Evolutionary conservation across 2,113 vertebrate species (phyloP).

Genomic region (Crotalus horridus): DNA sequence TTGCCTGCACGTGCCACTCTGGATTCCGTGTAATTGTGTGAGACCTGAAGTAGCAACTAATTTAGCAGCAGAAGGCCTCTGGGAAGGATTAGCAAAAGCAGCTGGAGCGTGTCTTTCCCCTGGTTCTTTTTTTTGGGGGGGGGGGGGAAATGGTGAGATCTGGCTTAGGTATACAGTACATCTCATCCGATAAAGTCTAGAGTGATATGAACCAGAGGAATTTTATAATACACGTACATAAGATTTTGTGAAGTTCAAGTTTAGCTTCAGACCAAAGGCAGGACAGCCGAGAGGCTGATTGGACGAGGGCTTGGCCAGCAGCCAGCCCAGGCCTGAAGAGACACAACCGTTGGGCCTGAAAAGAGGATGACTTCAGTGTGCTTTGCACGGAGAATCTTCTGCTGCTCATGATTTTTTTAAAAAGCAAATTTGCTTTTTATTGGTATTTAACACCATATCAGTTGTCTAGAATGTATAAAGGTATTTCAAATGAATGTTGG

Average conservation of each 20-base stretch:
- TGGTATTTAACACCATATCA: background rate
- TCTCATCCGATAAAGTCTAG: background rate
- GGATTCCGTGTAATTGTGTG: background rate
- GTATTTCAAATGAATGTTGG: background rate
- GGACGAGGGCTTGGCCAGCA: background rate
- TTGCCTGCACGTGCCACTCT: background rate
- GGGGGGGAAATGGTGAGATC: background rate
- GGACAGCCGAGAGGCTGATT: background rate
- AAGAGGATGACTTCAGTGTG: background rate
- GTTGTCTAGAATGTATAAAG: background rate
- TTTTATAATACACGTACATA: background rate
- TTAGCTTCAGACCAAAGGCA: rapidly evolving
- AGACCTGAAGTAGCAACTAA: slow-evolving; percentile 24
- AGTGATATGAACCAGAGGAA: rapidly evolving
- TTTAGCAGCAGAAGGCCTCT: slow-evolving; percentile 22
- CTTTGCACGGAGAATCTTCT: background rate
- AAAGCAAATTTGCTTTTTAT: background rate
- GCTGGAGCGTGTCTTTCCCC: slow-evolving; percentile 15
- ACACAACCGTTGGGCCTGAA: background rate
- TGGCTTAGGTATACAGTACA: rapidly evolving
- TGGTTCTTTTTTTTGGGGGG: background rate
- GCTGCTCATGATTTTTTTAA: background rate
- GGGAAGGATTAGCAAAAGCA: slow-evolving; percentile 45
- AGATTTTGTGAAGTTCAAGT: background rate
- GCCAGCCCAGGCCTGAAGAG: background rate